phyloP scores from a whole-genome alignment of 2,113 vertebrate species.

The Cyanoliseus patagonus region DNA sequence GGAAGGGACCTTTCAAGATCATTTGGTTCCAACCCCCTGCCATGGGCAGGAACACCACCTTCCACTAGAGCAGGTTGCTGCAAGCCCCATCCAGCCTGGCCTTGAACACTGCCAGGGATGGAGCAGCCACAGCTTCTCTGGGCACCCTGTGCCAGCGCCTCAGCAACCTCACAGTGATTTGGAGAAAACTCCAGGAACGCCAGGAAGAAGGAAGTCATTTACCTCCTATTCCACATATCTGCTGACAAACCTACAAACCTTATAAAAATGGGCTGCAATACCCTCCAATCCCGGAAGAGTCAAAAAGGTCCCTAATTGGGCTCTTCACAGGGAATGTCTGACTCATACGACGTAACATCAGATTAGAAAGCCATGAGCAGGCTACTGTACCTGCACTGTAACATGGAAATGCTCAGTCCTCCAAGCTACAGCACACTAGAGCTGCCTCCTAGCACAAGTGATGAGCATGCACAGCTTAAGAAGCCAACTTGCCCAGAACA shows the following conservation, averaged over 20 bases:
- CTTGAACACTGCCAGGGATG: not conserved
- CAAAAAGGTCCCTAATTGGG: fast-evolving
- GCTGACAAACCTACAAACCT: not conserved
- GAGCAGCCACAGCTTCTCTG: not conserved
- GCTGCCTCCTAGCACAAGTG: not conserved
- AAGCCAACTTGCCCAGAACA: not conserved
- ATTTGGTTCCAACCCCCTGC: not conserved
- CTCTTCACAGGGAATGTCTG: not conserved
- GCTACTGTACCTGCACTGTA: not conserved
- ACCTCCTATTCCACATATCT: not conserved
- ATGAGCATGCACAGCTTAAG: not conserved
- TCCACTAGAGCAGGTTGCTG: not conserved
- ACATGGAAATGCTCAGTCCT: not conserved
- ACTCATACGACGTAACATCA: not conserved
- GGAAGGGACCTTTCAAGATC: not conserved
- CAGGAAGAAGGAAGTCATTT: not conserved
- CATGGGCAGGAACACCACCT: not conserved
- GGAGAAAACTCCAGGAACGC: too few species aligned
- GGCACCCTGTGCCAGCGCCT: not conserved
- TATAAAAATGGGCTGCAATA: not conserved
- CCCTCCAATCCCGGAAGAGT: not conserved
- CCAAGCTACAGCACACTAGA: not conserved
- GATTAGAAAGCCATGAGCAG: not conserved
- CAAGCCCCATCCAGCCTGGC: not conserved
- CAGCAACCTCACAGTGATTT: not conserved